phyloP scores from a whole-genome alignment of 2,888 invertebrate species.

The Aleiodes testaceus region DNA sequence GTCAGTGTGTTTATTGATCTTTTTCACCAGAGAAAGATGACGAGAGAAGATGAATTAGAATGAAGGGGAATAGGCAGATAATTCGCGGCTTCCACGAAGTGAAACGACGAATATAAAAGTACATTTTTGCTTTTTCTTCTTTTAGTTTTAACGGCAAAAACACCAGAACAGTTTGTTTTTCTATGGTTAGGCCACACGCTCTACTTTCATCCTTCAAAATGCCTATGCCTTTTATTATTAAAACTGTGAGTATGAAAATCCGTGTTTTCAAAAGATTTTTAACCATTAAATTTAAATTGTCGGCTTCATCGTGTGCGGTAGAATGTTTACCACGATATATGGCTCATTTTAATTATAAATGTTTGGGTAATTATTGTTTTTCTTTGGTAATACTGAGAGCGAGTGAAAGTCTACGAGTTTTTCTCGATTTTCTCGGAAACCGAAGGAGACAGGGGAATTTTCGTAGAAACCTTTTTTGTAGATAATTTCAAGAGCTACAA shows the following conservation, averaged over 20 bases:
- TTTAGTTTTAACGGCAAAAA: conserved; percentile 50
- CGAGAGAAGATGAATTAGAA: conserved; percentile 29
- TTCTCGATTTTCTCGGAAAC: too few relatives aligned
- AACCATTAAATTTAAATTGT: too few relatives aligned
- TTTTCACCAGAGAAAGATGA: conserved; percentile 32
- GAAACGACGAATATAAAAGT: conserved; percentile 60
- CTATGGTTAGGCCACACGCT: conserved; percentile 40
- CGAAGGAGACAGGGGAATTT: too few relatives aligned
- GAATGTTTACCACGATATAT: conserved; percentile 18
- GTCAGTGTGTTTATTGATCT: conserved; percentile 58
- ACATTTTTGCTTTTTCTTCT: too few relatives aligned
- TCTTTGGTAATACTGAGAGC: not conserved
- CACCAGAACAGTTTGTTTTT: conserved; percentile 62
- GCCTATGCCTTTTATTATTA: conserved; percentile 32
- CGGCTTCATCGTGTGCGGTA: conserved; percentile 34
- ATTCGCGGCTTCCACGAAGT: conserved; percentile 63
- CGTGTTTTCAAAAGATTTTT: too few relatives aligned
- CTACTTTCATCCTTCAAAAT: conserved; percentile 36
- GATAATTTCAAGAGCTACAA: too few relatives aligned
- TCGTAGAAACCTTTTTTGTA: too few relatives aligned
- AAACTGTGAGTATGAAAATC: too few relatives aligned
- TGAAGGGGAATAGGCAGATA: conserved; percentile 43
- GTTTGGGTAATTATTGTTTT: conserved; percentile 13
- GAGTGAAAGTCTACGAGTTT: not conserved
- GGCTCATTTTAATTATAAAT: conserved; percentile 24